Evolutionary conservation across 35 echinoderm and acorn worm species (phyloP).

Genomic region (Diadema setosum): DNA sequence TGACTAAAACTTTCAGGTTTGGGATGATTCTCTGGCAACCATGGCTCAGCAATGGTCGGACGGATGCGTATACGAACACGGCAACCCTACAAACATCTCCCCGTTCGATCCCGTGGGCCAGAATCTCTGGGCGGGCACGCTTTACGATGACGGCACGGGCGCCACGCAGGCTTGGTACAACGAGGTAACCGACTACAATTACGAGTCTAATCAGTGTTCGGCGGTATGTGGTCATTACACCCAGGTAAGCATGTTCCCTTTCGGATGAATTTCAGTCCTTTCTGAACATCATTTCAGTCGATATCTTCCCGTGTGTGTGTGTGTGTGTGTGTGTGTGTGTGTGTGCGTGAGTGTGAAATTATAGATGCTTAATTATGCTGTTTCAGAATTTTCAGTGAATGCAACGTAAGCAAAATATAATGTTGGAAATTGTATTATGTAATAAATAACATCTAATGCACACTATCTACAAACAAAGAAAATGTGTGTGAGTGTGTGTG

Average conservation of each 20-base stretch:
- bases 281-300: too few relatives aligned
- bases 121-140: conserved; percentile 82
- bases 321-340: too few relatives aligned
- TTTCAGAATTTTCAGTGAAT: too few relatives aligned
- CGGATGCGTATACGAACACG: conserved; percentile 53
- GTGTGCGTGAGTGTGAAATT: too few relatives aligned
- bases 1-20: conserved; percentile 37
- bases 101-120: conserved; percentile 71
- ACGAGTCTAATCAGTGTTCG: conserved; percentile 18
- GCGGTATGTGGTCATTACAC: conserved; percentile 90
- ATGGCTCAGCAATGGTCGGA: conserved; percentile 89
- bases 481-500: too few relatives aligned
- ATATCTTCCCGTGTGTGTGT: too few relatives aligned
- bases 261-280: too few relatives aligned
- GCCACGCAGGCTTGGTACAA: conserved; percentile 66
- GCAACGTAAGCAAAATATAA: too few relatives aligned
- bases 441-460: too few relatives aligned
- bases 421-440: too few relatives aligned
- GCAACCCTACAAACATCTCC: conserved; percentile 59
- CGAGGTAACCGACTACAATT: conserved; percentile 53
- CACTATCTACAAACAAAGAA: too few relatives aligned
- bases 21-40: conserved; percentile 59
- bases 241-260: conserved; percentile 73
- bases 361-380: too few relatives aligned
- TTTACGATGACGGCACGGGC: conserved; percentile 36